A percentile compares a stretch with the other conserved stretches of the same genome.
Conservation (phyloP, 1,140 invertebrate genomes). For the Panagrolaimus sp. region DNA sequence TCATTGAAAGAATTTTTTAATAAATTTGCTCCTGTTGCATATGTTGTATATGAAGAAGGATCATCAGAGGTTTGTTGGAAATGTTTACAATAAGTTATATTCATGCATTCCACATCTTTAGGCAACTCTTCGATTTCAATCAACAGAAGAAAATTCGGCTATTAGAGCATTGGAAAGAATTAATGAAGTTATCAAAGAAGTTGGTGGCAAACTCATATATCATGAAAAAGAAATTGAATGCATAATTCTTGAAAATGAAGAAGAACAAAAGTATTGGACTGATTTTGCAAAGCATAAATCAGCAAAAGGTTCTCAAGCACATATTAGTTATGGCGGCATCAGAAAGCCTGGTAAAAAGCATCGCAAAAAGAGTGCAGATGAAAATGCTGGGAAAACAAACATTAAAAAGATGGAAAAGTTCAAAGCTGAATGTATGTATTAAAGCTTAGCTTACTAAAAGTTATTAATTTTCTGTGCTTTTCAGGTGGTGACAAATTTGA, state of each 20-base stretch:
- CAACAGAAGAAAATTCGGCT: slow-evolving; percentile 68
- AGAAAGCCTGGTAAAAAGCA: no score
- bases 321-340: no score
- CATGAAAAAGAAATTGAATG: slow-evolving; percentile 69
- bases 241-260: slow-evolving; percentile 71
- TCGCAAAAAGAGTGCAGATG: no score
- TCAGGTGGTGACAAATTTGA: no score
- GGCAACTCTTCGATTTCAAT: slow-evolving; percentile 68
- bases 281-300: slow-evolving; percentile 49
- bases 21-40: slow-evolving; percentile 42
- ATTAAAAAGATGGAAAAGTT: no score
- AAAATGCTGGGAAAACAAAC: no score
- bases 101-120: slow-evolving; percentile 60
- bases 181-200: slow-evolving; percentile 24
- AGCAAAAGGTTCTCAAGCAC: no score
- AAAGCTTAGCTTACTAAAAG: no score
- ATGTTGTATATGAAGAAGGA: slow-evolving; percentile 42
- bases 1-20: slow-evolving; percentile 46
- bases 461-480: no score
- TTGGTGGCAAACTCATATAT: slow-evolving; percentile 59
- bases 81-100: no score
- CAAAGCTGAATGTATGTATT: no score
- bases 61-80: slow-evolving; percentile 1
- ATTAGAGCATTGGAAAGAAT: slow-evolving; percentile 67
- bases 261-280: slow-evolving; percentile 60